Conservation (phyloP, 2,797 vertebrate species). For the Parauchenoglanis ngamensis region DNA sequence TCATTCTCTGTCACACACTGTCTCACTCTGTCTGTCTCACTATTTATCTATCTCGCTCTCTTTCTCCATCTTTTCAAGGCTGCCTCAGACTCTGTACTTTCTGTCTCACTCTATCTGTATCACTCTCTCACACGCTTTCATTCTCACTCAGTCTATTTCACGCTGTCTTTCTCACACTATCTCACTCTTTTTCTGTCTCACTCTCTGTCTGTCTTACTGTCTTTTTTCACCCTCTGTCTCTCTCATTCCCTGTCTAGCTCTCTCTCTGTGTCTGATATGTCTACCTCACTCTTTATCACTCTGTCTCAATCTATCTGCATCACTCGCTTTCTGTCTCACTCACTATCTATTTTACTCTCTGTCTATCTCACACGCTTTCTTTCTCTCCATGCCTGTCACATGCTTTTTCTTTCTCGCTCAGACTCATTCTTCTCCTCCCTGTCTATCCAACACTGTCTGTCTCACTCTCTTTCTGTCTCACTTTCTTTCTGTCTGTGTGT, state of each 20-base stretch:
- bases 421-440: neutral
- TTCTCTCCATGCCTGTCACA: neutral
- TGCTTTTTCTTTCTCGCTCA: neutral
- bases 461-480: neutral
- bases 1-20: neutral
- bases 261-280: neutral
- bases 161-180: constrained; percentile 31
- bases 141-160: neutral
- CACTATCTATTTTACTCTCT: neutral
- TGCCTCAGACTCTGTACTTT: neutral
- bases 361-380: neutral
- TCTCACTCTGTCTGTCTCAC: constrained; percentile 44
- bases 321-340: neutral
- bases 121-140: neutral
- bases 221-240: constrained; percentile 27
- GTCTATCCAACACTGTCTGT: neutral
- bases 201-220: neutral
- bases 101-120: neutral
- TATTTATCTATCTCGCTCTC: constrained; percentile 14
- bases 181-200: constrained; percentile 16
- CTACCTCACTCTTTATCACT: neutral
- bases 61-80: constrained; percentile 14
- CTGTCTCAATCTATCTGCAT: neutral
- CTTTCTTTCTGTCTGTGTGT: neutral
- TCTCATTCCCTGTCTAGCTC: neutral